Percentiles rank a stretch among this genome's conserved stretches.
Evolutionary conservation across 2,797 vertebrate species (phyloP).

Genomic region (Aldrovandia affinis): DNA sequence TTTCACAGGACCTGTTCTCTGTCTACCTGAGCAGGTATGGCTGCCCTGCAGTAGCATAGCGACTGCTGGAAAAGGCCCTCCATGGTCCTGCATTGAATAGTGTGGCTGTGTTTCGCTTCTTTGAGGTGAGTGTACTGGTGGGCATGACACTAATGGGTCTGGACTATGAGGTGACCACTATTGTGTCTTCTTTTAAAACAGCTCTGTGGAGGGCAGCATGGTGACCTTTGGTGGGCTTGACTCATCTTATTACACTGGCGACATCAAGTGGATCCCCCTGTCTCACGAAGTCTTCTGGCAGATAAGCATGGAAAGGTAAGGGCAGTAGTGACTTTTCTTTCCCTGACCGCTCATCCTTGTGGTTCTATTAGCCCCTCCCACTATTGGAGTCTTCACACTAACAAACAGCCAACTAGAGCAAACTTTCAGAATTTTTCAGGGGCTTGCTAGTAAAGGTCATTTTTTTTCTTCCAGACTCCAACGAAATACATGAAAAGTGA

Average conservation of each 20-base stretch:
- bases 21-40: slow-evolving; percentile 46
- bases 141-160: background rate
- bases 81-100: no score
- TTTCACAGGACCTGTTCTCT: slow-evolving; percentile 50
- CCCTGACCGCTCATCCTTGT: no score
- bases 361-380: no score
- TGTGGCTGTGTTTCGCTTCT: no score
- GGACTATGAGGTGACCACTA: background rate
- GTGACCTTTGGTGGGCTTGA: slow-evolving; percentile 50
- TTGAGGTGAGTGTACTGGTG: background rate
- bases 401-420: background rate
- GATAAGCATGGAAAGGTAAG: slow-evolving; percentile 43
- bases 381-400: no score
- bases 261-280: slow-evolving; percentile 45
- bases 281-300: slow-evolving; percentile 37
- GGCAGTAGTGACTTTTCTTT: background rate
- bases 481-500: background rate
- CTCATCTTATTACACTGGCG: slow-evolving; percentile 38
- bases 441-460: background rate
- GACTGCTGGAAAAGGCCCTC: no score
- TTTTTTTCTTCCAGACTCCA: no score
- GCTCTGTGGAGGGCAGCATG: slow-evolving; percentile 46
- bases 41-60: background rate
- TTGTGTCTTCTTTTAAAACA: background rate
- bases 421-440: no score